Evolutionary conservation across 2,113 vertebrate species (phyloP).

Genomic region (Trogon melanurus): DNA sequence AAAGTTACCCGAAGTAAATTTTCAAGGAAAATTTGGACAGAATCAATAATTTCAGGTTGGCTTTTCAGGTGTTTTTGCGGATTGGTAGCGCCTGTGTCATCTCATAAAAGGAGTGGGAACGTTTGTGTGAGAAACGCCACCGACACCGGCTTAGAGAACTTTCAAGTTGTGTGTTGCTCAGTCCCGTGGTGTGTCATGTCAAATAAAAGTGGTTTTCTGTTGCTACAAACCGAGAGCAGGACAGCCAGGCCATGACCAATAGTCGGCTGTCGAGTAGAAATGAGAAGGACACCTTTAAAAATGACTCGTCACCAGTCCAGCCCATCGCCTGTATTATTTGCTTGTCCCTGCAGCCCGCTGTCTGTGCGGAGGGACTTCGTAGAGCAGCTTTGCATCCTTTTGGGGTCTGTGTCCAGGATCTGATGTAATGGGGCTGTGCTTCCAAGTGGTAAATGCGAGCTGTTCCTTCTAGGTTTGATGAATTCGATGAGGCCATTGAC

Average conservation of each 20-base stretch:
- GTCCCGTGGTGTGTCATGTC: background rate
- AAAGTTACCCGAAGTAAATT: background rate
- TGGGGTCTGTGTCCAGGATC: background rate
- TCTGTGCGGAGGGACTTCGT: background rate
- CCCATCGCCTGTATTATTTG: background rate
- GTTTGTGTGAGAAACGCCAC: background rate
- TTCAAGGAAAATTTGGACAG: background rate
- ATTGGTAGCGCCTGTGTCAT: background rate
- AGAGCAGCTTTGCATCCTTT: background rate
- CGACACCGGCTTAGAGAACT: background rate
- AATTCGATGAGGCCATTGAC: conserved; percentile 98
- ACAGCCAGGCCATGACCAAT: background rate
- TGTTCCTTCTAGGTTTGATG: conserved; percentile 89
- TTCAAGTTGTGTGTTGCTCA: background rate
- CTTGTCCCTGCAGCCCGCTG: background rate
- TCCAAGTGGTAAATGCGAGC: conserved; percentile 16
- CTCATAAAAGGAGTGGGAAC: background rate
- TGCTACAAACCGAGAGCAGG: background rate
- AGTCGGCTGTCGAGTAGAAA: background rate
- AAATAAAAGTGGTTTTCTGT: background rate
- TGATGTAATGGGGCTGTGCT: background rate
- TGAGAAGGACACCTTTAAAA: background rate
- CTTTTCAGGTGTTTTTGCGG: background rate
- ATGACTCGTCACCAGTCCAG: fast-evolving
- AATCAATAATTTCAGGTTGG: background rate